These are phyloP conservation scores for Chrysomela aeneicollis DNA, from an alignment of 2,888 invertebrate genomes.

Conservation along the genomic window DNA sequence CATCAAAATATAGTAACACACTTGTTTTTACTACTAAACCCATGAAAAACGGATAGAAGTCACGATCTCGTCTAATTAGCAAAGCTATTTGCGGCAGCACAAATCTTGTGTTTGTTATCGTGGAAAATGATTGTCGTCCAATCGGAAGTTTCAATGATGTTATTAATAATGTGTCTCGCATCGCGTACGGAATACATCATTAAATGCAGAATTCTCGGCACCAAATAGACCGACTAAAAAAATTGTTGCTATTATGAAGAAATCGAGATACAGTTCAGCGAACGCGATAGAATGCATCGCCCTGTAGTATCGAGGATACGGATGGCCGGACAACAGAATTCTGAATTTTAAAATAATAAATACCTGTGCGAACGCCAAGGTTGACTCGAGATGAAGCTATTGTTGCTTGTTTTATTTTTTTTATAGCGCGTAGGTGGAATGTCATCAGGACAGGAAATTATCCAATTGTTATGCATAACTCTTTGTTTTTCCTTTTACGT, in stretches of 20 bases:
- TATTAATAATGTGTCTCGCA: not conserved
- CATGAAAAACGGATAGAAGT: not conserved
- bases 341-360: not conserved
- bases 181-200: slow-evolving; percentile 1
- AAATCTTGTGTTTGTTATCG: not conserved
- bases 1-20: too few species aligned
- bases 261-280: not conserved
- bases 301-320: slow-evolving; percentile 2
- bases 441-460: slow-evolving; percentile 3
- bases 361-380: not conserved
- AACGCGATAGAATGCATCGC: not conserved
- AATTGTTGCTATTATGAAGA: not conserved
- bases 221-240: not conserved
- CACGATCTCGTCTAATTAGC: not conserved
- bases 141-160: not conserved
- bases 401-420: not conserved
- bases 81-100: not conserved
- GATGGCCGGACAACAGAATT: not conserved
- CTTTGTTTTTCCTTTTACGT: too few species aligned
- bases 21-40: too few species aligned
- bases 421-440: slow-evolving; percentile 1
- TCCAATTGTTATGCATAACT: not conserved
- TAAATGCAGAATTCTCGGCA: not conserved
- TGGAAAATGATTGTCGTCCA: not conserved
- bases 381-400: not conserved